Evolutionary conservation across 2,888 invertebrate genomes (phyloP), one percentile per base, ranked within the genome.

Genomic region (Euplexia lucipara): DNA sequence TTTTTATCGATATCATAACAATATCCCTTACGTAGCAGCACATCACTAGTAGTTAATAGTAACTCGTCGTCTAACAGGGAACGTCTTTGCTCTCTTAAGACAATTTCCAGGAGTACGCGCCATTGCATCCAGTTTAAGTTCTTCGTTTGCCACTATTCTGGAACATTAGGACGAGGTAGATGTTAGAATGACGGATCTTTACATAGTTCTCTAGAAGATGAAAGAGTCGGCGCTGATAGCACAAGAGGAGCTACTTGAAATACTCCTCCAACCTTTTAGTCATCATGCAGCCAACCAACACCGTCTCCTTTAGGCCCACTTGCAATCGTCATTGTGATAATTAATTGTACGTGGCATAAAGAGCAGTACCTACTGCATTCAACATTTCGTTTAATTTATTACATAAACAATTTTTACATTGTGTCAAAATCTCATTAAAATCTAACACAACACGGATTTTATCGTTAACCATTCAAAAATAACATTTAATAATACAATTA

Each of bases 11-110:
- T 4, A 73, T 3, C 52, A 32, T 34, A 20, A 20, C 10, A 61
- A 30, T 60, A 18, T 37, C 34, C 37, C n/a, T 44, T 0, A 34
- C 42, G 10, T 2, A 4, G 9, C 4, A 16, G 58, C 67, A 39
- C 91, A 84, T 73, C 91, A 86, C 92, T 92, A 88, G 88, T 86
- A 89, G 86, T 92, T 92, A 92, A 92, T 89, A 90, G 92, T 91
- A 88, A 89, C 91, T 92, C 90, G 90, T 86, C 87, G 89, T 89
- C 90, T 86, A 84, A 81, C 82, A 78, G 80, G 75, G 86, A 88
- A 84, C 90, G 91, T 91, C 92, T 92, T 91, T 90, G 91, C 91
- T 89, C 90, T 91, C 88, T 90, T 91, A 91, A 91, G 92, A 92
- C 92, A 92, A 92, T 92, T 92, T 92, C 89, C 85, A 88, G 80